A percentile compares a stretch with the other conserved stretches of the same genome.
Evolutionary conservation across 2,113 vertebrate genomes (phyloP).

Genomic region (Podarcis muralis): DNA sequence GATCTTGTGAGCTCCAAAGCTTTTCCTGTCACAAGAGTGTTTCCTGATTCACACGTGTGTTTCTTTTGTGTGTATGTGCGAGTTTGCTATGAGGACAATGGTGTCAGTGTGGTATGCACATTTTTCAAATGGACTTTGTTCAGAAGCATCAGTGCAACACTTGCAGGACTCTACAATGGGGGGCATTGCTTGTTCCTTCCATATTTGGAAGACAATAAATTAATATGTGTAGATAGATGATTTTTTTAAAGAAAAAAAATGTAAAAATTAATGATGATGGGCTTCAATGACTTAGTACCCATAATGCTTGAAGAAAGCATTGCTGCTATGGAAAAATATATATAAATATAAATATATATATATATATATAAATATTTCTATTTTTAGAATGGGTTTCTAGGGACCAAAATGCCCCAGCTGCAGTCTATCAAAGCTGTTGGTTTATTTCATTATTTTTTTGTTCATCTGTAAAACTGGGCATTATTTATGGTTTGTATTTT

Average conservation of each 20-base stretch:
- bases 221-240: conserved; percentile 75
- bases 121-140: conserved; percentile 71
- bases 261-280: conserved; percentile 75
- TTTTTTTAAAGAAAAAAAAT: conserved; percentile 61
- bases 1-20: conserved; percentile 80
- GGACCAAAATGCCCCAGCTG: conserved; percentile 85
- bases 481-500: conserved; percentile 79
- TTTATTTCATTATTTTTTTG: conserved; percentile 72
- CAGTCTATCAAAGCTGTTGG: conserved; percentile 77
- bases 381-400: conserved; percentile 87
- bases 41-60: conserved; percentile 57
- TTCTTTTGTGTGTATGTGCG: conserved; percentile 33
- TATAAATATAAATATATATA: conserved; percentile 13
- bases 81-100: conserved; percentile 74
- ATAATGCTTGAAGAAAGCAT: conserved; percentile 85
- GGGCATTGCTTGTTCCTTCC: conserved; percentile 86
- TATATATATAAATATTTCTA: conserved; percentile 75
- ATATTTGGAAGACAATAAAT: conserved; percentile 85
- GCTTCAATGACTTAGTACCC: conserved; percentile 78
- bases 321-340: conserved; percentile 81
- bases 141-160: conserved; percentile 78
- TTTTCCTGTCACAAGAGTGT: conserved; percentile 73
- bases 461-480: conserved; percentile 80
- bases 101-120: conserved; percentile 71
- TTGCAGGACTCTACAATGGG: conserved; percentile 80